Evolutionary conservation across 2,113 vertebrate species (phyloP).

Genomic region (Sebastes fasciatus): DNA sequence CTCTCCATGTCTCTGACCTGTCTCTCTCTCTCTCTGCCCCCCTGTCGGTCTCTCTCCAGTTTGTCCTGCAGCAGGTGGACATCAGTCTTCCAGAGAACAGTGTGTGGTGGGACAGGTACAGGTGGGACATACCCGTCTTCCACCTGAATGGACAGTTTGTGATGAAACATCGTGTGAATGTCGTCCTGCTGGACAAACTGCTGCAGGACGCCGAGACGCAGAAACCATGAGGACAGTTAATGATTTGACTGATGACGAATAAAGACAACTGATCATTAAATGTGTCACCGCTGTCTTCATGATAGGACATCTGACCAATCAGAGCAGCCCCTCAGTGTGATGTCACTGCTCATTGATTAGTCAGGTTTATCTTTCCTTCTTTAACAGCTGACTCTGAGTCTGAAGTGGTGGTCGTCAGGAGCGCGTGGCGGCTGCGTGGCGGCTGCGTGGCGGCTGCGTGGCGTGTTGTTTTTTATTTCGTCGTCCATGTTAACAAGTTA

Average conservation of each 20-base stretch:
- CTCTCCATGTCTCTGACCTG: not conserved
- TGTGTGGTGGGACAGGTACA: constrained; percentile 65
- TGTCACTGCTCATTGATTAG: not conserved
- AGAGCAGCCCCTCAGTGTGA: constrained; percentile 2
- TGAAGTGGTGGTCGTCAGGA: no score
- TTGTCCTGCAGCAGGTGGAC: constrained; percentile 72
- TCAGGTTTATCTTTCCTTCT: no score
- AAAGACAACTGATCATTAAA: constrained; percentile 3
- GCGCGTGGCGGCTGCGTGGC: no score
- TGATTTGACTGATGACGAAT: not conserved
- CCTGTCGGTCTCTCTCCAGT: constrained; percentile 39
- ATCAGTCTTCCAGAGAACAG: constrained; percentile 72
- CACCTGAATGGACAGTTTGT: constrained; percentile 69
- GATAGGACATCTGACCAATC: not conserved
- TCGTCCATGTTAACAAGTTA: no score
- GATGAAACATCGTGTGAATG: constrained; percentile 72
- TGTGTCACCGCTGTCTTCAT: no score
- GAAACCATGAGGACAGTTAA: not conserved
- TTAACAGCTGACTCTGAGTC: no score
- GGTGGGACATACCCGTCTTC: constrained; percentile 76
- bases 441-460: no score
- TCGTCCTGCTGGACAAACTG: constrained; percentile 51
- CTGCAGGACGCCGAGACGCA: constrained; percentile 32
- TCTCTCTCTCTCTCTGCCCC: not conserved
- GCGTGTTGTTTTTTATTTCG: no score